These are phyloP conservation scores for Tetanocera ferruginea DNA, from an alignment of 2,888 invertebrate species.

Conservation along the genomic window DNA sequence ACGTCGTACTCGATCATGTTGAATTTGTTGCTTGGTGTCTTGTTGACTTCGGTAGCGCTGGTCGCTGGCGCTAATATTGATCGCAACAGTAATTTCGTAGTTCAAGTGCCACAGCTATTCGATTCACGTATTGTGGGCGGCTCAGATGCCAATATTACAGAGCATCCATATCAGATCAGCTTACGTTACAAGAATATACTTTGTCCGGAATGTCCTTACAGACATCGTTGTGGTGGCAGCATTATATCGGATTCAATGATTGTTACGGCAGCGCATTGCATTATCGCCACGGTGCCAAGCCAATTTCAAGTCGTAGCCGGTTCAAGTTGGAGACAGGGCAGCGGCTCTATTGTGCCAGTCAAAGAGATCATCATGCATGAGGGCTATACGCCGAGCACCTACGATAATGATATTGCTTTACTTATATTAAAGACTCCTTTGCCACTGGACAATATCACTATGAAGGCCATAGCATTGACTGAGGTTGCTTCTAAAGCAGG, in stretches of 20 bases:
- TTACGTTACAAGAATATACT: conserved; percentile 55
- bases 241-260: conserved; percentile 65
- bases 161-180: conserved; percentile 60
- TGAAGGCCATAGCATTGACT: conserved; percentile 52
- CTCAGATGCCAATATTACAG: conserved; percentile 50
- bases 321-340: conserved; percentile 69
- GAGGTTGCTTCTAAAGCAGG: conserved; percentile 34
- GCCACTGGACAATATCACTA: conserved; percentile 59
- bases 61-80: not conserved
- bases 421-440: conserved; percentile 54
- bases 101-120: not conserved
- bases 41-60: not conserved
- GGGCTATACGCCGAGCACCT: conserved; percentile 65
- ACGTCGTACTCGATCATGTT: not conserved
- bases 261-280: conserved; percentile 71
- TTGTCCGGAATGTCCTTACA: conserved; percentile 47
- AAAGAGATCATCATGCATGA: conserved; percentile 71
- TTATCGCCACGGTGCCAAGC: conserved; percentile 52
- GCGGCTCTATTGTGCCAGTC: conserved; percentile 71
- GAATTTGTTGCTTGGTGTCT: not conserved
- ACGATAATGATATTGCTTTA: conserved; percentile 74
- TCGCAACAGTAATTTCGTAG: not conserved
- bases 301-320: conserved; percentile 71
- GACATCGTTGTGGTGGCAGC: conserved; percentile 70
- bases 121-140: conserved; percentile 63